Evolutionary conservation across 2,113 vertebrate genomes (phyloP).

Genomic region (Clarias magur): DNA sequence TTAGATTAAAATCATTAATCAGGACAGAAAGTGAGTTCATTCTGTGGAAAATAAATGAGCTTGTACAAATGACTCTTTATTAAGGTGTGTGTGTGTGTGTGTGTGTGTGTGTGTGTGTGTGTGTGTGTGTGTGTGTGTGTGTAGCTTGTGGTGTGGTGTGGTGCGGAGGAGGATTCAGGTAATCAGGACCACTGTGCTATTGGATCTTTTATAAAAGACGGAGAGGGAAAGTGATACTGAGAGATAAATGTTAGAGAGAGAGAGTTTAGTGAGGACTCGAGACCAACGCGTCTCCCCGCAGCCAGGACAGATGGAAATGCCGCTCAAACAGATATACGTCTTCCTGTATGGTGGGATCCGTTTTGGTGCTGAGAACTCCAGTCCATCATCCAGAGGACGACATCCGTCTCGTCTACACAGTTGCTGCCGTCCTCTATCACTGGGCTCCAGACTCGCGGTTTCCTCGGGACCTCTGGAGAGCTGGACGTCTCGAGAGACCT

Average conservation of each 20-base stretch:
- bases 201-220: background rate
- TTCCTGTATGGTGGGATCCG: too few relatives aligned
- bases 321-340: too few relatives aligned
- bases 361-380: background rate
- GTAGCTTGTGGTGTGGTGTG: constrained; percentile 32
- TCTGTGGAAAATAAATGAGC: constrained; percentile 99
- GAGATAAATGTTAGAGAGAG: background rate
- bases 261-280: background rate
- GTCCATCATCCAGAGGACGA: background rate
- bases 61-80: constrained; percentile 95
- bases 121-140: constrained; percentile 43
- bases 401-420: background rate
- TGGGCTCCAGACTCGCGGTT: background rate
- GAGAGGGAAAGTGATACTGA: background rate
- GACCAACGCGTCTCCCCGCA: too few relatives aligned
- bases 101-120: constrained; percentile 68
- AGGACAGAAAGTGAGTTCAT: constrained; percentile 99
- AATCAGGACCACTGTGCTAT: constrained; percentile 15
- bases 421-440: background rate
- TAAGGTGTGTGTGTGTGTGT: constrained; percentile 84
- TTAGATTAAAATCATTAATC: constrained; percentile 99
- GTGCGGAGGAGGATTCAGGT: constrained; percentile 34
- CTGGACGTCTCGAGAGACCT: background rate
- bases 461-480: background rate
- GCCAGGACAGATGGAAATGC: background rate